Percentiles rank a stretch among this genome's conserved stretches.
Evolutionary conservation across 2,888 invertebrate species (phyloP).

Genomic region (Drosophila demipolita): DNA sequence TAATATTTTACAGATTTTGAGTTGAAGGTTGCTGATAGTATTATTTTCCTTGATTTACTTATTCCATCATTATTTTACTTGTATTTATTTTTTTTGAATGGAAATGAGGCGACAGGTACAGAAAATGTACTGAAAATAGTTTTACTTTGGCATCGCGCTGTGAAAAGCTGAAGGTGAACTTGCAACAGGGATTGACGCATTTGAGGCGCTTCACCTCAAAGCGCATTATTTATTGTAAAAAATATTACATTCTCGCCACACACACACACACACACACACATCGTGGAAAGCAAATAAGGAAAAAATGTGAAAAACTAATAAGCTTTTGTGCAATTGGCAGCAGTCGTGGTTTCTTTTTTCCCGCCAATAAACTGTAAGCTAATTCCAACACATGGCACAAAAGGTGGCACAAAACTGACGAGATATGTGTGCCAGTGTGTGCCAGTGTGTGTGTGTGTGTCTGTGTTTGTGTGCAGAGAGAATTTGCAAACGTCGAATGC

Average conservation of each 20-base stretch:
- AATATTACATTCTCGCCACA: constrained; percentile 58
- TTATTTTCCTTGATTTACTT: neutral
- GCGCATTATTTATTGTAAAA: constrained; percentile 67
- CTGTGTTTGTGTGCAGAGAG: constrained; percentile 29
- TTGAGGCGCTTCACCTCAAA: constrained; percentile 67
- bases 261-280: constrained; percentile 13
- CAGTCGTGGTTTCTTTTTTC: constrained; percentile 46
- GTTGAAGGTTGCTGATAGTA: no score
- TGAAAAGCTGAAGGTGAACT: constrained; percentile 8
- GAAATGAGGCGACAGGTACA: neutral
- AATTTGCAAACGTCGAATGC: constrained; percentile 61
- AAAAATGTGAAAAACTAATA: constrained; percentile 50
- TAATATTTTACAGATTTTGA: neutral
- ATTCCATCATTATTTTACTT: neutral
- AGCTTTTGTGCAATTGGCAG: constrained; percentile 77
- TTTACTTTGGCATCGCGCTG: constrained; percentile 16
- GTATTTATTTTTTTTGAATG: neutral
- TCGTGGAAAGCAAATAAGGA: constrained; percentile 9
- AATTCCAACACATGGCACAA: constrained; percentile 76
- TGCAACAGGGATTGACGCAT: constrained; percentile 44
- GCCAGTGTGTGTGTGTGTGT: constrained; percentile 28
- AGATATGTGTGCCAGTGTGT: constrained; percentile 15
- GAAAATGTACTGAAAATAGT: constrained; percentile 3
- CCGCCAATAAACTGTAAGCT: constrained; percentile 67
- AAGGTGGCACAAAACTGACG: constrained; percentile 64